Percentiles rank a stretch among this genome's conserved stretches.
These are phyloP conservation scores for Eupithecia subumbrata DNA, from an alignment of 2,888 invertebrate genomes.

Conservation along the genomic window DNA sequence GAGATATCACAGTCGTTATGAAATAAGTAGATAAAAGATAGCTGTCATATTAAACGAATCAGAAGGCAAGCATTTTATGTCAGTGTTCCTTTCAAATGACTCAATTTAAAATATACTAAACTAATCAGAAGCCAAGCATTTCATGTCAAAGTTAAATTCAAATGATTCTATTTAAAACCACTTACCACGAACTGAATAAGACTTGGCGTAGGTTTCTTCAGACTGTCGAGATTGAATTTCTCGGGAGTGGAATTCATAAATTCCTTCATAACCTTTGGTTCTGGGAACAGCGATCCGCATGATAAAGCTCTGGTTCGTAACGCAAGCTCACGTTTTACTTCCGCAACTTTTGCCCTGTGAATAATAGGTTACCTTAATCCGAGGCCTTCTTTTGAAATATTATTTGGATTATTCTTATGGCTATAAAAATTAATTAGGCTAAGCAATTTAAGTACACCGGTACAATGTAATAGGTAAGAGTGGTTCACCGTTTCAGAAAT, in stretches of 20 bases:
- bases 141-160: not conserved
- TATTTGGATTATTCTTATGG: conserved; percentile 11
- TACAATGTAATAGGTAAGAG: not conserved
- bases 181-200: conserved; percentile 88
- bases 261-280: conserved; percentile 89
- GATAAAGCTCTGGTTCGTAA: conserved; percentile 87
- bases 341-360: conserved; percentile 85
- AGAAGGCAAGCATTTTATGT: not conserved
- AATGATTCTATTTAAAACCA: not conserved
- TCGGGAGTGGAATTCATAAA: conserved; percentile 85
- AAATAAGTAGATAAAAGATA: not conserved
- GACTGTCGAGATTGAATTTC: conserved; percentile 78
- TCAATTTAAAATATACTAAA: not conserved
- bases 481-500: not conserved
- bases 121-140: not conserved
- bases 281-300: conserved; percentile 86
- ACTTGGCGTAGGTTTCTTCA: conserved; percentile 86
- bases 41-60: not conserved
- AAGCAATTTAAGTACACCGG: not conserved
- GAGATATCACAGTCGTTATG: not conserved
- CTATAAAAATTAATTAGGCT: no score
- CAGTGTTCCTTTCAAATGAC: not conserved
- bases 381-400: conserved; percentile 8
- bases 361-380: conserved; percentile 18
- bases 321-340: conserved; percentile 87